Percentiles rank a stretch among this genome's conserved stretches.
Conservation (phyloP, 2,888 invertebrate species). For the Taphrorychus bicolor region DNA sequence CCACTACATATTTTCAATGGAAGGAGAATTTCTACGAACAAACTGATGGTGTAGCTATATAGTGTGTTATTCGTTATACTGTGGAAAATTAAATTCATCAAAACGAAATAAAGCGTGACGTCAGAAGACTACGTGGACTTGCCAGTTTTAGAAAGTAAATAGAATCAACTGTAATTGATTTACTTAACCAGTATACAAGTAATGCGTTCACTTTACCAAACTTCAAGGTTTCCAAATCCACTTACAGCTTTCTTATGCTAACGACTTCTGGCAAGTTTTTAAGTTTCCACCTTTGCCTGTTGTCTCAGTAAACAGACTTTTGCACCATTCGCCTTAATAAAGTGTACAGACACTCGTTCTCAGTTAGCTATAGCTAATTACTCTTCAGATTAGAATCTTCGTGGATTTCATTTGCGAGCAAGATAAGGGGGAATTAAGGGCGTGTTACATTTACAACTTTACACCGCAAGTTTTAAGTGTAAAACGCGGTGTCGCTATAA, state of each 20-base stretch:
- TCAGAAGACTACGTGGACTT: no score
- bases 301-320: background rate
- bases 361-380: slow-evolving; percentile 21
- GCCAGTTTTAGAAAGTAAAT: no score
- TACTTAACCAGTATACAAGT: no score
- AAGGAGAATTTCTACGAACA: no score
- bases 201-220: background rate
- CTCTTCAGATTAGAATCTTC: slow-evolving; percentile 26
- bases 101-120: no score
- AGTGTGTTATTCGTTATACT: no score
- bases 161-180: no score
- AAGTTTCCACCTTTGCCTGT: background rate
- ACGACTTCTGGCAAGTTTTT: background rate
- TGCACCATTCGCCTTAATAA: background rate
- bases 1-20: no score
- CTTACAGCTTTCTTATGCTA: background rate
- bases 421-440: slow-evolving; percentile 33
- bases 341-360: background rate
- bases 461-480: slow-evolving; percentile 32
- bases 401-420: slow-evolving; percentile 22
- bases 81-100: no score
- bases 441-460: slow-evolving; percentile 37
- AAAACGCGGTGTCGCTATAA: slow-evolving; percentile 28
- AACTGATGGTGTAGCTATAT: no score
- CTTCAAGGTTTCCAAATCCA: background rate